These are phyloP conservation scores for Arctocebus calabarensis DNA, from an alignment of 2,797 vertebrate genomes.

Conservation along the genomic window DNA sequence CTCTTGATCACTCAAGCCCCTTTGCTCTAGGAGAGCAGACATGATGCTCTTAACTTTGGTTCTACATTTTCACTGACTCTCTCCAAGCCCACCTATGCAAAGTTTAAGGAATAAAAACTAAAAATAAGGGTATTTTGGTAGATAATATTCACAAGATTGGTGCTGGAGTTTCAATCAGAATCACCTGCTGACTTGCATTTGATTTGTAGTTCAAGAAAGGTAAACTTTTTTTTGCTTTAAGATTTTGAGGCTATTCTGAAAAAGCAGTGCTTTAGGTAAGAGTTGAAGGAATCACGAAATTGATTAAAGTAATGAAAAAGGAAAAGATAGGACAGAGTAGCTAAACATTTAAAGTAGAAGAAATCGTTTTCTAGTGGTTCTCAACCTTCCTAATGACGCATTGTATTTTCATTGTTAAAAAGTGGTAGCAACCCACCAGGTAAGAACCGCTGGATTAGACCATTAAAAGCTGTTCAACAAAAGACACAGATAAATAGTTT, in stretches of 20 bases:
- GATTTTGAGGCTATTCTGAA: not conserved
- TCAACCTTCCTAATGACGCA: too few relatives aligned
- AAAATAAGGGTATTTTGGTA: not conserved
- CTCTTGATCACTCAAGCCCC: not conserved
- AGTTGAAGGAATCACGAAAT: not conserved
- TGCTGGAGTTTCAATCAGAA: not conserved
- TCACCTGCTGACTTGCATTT: not conserved
- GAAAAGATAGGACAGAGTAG: not conserved
- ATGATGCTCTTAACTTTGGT: not conserved
- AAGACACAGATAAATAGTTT: not conserved
- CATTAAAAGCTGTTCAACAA: not conserved
- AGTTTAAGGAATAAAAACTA: not conserved
- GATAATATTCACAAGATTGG: not conserved
- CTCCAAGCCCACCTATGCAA: not conserved
- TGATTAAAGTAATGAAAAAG: not conserved
- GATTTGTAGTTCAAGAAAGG: not conserved
- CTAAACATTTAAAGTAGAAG: not conserved
- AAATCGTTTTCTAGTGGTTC: not conserved
- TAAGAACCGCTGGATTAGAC: not conserved
- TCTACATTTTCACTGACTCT: not conserved
- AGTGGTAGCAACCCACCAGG: too few relatives aligned
- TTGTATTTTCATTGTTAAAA: too few relatives aligned
- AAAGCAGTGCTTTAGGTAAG: not conserved
- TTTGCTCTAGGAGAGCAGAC: not conserved
- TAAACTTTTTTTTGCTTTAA: not conserved